phyloP scores from a whole-genome alignment of 2,797 vertebrate species.

The Microtus californicus region DNA sequence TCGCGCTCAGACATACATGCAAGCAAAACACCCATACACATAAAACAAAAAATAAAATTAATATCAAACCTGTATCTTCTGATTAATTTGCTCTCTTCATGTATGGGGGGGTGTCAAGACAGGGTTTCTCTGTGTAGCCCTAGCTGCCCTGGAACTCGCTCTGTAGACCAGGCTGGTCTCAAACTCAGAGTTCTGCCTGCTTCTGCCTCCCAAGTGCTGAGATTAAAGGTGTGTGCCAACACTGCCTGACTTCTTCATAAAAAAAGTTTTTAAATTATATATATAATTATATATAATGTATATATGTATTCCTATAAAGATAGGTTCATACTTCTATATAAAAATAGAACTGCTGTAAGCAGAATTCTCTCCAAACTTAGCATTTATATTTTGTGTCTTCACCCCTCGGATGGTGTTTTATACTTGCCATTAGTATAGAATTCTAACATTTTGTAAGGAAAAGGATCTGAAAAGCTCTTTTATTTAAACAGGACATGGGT shows the following conservation, averaged over 20 bases:
- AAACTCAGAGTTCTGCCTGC: not conserved
- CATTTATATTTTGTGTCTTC: slow-evolving; percentile 13
- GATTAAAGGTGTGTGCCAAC: not conserved
- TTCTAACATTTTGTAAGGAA: slow-evolving; percentile 55
- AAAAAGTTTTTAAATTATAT: not conserved
- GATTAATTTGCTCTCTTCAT: slow-evolving; percentile 35
- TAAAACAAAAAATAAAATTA: not conserved
- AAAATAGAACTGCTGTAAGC: not conserved
- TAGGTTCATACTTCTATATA: not conserved
- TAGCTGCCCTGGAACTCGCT: not conserved
- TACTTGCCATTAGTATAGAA: not conserved
- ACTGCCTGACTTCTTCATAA: not conserved
- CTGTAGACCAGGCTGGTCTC: not conserved
- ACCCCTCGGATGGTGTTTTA: slow-evolving; percentile 32
- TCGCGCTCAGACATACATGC: not conserved
- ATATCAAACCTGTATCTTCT: slow-evolving; percentile 15
- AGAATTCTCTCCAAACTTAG: slow-evolving; percentile 27
- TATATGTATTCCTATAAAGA: not conserved
- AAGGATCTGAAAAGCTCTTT: not conserved
- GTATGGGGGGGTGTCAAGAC: not conserved
- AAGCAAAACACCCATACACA: not conserved
- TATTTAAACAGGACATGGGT: slow-evolving; percentile 45
- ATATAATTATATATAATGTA: too few species aligned
- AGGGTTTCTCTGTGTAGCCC: not conserved
- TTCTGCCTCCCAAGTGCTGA: not conserved